phyloP scores from a whole-genome alignment of 2,888 invertebrate genomes.

The Julus scanicus region DNA sequence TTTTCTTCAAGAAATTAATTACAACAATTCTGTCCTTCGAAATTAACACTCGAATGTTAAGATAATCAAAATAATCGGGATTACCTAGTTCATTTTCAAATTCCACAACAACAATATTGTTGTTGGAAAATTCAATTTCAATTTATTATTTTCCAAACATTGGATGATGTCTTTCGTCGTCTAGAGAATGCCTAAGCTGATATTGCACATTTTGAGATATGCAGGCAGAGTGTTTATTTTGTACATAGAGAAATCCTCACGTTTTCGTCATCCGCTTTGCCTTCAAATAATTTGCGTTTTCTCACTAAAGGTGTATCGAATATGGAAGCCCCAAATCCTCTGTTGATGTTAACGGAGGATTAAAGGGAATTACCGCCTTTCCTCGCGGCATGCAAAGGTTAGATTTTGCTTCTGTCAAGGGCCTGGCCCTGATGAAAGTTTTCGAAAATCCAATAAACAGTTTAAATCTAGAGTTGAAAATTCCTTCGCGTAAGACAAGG shows the following conservation, averaged over 20 bases:
- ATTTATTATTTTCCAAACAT: neutral
- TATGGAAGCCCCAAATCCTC: constrained; percentile 17
- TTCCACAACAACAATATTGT: too few species aligned
- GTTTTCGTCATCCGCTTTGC: neutral
- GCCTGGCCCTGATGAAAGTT: too few species aligned
- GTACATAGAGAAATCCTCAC: neutral
- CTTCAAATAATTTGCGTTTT: constrained; percentile 2
- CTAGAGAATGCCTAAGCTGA: neutral
- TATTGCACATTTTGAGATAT: neutral
- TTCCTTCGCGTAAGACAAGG: neutral
- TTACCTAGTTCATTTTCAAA: too few species aligned
- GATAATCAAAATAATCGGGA: too few species aligned
- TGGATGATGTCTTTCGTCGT: neutral
- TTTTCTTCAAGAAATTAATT: too few species aligned
- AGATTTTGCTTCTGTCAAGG: neutral
- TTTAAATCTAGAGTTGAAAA: neutral
- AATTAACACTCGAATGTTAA: too few species aligned
- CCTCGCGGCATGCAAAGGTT: neutral
- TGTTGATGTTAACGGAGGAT: neutral
- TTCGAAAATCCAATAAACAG: neutral
- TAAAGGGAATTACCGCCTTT: neutral
- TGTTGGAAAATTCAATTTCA: neutral
- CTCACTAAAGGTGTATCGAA: neutral
- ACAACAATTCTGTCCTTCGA: too few species aligned
- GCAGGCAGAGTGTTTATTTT: neutral